These are phyloP conservation scores for Leguminivora glycinivorella DNA, from an alignment of 1,140 invertebrate species.

Conservation along the genomic window DNA sequence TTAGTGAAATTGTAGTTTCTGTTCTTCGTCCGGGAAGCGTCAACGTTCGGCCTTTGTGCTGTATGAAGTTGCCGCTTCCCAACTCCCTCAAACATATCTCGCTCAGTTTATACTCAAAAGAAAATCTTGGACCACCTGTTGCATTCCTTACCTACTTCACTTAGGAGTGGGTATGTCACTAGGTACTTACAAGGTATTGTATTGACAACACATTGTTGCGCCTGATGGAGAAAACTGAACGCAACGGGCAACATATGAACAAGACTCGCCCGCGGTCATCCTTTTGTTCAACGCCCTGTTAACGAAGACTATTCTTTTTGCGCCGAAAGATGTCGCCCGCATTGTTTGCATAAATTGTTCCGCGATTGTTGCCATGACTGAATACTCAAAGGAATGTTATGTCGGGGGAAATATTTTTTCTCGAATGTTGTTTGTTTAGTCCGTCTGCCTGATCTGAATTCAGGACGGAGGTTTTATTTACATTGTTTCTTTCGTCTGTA, in stretches of 20 bases:
- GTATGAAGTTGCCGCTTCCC: no score
- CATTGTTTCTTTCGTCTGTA: slow-evolving; percentile 6
- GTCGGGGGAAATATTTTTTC: slow-evolving; percentile 26
- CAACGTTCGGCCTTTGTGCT: no score
- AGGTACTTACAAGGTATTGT: no score
- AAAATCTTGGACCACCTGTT: no score
- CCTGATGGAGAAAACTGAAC: no score
- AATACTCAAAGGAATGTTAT: slow-evolving; percentile 27
- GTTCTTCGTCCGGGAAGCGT: no score
- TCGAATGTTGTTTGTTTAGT: slow-evolving; percentile 26
- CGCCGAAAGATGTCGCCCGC: slow-evolving; percentile 22
- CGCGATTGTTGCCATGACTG: slow-evolving; percentile 20
- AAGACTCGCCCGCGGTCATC: background rate
- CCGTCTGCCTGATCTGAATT: slow-evolving; percentile 27
- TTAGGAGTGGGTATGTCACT: no score
- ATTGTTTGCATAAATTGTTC: slow-evolving; percentile 29
- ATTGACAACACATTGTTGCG: no score
- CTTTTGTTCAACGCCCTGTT: slow-evolving; percentile 11
- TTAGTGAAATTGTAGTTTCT: no score
- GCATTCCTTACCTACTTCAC: no score
- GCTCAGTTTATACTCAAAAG: no score
- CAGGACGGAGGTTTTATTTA: slow-evolving; percentile 19
- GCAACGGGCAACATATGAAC: background rate
- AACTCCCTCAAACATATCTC: no score
- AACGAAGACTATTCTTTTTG: slow-evolving; percentile 23